Conservation (phyloP, 2,888 invertebrate genomes). For the Torymus tubicola region DNA sequence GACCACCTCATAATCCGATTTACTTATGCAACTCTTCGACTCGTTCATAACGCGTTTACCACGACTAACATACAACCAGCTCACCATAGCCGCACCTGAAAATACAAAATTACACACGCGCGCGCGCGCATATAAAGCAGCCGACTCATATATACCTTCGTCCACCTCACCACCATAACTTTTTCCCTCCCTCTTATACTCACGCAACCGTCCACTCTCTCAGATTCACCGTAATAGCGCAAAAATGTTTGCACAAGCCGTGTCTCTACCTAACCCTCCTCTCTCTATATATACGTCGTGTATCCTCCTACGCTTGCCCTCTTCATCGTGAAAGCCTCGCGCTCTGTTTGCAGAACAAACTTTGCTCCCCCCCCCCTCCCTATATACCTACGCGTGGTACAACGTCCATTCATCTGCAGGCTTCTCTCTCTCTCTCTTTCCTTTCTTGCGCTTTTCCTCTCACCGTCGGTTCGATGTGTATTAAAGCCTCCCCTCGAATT, state of each 20-base stretch:
- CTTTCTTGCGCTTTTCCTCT: slow-evolving; percentile 56
- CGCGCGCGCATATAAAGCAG: not conserved
- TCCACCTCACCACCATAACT: slow-evolving; percentile 32
- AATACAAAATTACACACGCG: not conserved
- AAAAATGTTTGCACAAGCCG: slow-evolving; percentile 73
- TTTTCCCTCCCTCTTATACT: slow-evolving; percentile 62
- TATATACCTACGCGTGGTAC: not conserved
- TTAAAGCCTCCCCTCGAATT: slow-evolving; percentile 50
- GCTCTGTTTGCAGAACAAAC: slow-evolving; percentile 69
- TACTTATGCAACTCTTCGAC: slow-evolving; percentile 25
- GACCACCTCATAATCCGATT: no score
- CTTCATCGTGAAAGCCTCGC: slow-evolving; percentile 57
- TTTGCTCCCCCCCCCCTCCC: slow-evolving; percentile 59
- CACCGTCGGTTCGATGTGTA: slow-evolving; percentile 50
- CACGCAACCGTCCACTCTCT: slow-evolving; percentile 64
- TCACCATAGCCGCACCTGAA: no score
- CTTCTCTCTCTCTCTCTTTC: slow-evolving; percentile 24
- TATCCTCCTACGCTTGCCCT: slow-evolving; percentile 16
- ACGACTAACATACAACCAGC: no score
- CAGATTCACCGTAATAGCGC: slow-evolving; percentile 69
- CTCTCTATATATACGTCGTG: slow-evolving; percentile 23
- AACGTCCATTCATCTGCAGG: slow-evolving; percentile 39
- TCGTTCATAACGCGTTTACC: no score
- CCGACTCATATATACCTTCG: not conserved
- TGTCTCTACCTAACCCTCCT: slow-evolving; percentile 49